A percentile compares a stretch with the other conserved stretches of the same genome.
phyloP scores from a whole-genome alignment of 2,888 invertebrate genomes.

The Anodontia alba region DNA sequence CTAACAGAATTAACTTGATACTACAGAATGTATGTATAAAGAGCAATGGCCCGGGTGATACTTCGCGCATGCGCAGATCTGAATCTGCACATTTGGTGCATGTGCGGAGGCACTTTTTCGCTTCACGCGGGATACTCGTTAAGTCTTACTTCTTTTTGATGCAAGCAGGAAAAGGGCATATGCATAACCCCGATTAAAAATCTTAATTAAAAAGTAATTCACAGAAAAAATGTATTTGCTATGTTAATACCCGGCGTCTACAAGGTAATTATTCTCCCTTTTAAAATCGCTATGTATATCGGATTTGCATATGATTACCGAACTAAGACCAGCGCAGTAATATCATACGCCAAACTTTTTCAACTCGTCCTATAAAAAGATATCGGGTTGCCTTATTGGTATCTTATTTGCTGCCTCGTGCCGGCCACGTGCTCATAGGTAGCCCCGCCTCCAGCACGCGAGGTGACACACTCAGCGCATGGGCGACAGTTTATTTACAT shows the following conservation, averaged over 20 bases:
- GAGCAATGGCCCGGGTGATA: no score
- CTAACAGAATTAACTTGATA: no score
- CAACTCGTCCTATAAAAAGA: not conserved
- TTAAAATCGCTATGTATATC: not conserved
- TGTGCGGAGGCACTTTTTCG: no score
- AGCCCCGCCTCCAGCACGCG: slow-evolving; percentile 60
- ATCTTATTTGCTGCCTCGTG: slow-evolving; percentile 24
- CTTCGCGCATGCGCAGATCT: no score
- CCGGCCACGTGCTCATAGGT: slow-evolving; percentile 42
- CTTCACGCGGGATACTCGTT: not conserved
- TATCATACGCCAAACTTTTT: not conserved
- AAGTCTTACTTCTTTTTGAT: not conserved
- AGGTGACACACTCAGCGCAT: slow-evolving; percentile 49
- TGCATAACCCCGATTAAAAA: slow-evolving; percentile 11
- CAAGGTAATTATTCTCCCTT: not conserved
- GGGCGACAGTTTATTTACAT: slow-evolving; percentile 50
- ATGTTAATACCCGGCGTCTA: not conserved
- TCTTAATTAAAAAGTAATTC: slow-evolving; percentile 12
- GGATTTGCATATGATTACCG: not conserved
- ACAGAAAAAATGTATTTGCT: not conserved
- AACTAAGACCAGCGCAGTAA: not conserved
- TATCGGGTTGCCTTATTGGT: slow-evolving; percentile 8
- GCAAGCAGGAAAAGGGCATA: not conserved
- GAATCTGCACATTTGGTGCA: no score
- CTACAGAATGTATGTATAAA: no score